Conservation (phyloP, 2,888 invertebrate species). For the Dichetophora obliterata region DNA sequence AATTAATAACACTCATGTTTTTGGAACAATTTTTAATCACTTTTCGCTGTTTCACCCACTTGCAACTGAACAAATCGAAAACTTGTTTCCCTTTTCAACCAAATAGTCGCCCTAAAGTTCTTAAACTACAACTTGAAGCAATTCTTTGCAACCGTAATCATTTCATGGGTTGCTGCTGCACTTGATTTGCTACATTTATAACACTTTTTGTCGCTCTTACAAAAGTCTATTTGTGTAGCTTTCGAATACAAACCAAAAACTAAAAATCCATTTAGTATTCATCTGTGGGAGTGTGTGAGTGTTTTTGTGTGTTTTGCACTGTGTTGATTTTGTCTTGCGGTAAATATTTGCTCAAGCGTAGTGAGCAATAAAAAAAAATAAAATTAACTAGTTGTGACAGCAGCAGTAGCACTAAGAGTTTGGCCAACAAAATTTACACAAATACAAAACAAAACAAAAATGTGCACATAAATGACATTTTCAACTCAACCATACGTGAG, state of each 20-base stretch:
- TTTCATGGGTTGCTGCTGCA: constrained; percentile 1
- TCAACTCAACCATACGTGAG: too few species aligned
- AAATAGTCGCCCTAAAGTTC: too few species aligned
- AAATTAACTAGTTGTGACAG: background rate
- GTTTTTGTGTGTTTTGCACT: background rate
- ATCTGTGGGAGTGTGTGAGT: background rate
- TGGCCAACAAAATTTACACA: background rate
- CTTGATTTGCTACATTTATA: background rate
- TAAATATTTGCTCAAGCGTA: background rate
- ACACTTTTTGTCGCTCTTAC: constrained; percentile 2
- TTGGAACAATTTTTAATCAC: background rate
- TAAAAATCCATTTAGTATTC: constrained; percentile 2
- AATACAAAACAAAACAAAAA: background rate
- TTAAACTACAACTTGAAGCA: background rate
- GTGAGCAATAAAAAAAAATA: background rate
- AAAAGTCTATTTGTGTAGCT: background rate
- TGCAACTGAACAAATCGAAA: background rate
- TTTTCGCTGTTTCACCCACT: background rate
- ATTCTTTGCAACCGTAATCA: background rate
- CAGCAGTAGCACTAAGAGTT: background rate
- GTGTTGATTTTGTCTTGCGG: constrained; percentile 10
- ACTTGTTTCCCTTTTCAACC: too few species aligned
- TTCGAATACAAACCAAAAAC: constrained; percentile 15
- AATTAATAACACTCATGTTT: too few species aligned
- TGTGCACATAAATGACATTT: too few species aligned